Percentiles rank a stretch among this genome's conserved stretches.
Evolutionary conservation across 2,888 invertebrate genomes (phyloP).

Genomic region (Clistopyga incitator): DNA sequence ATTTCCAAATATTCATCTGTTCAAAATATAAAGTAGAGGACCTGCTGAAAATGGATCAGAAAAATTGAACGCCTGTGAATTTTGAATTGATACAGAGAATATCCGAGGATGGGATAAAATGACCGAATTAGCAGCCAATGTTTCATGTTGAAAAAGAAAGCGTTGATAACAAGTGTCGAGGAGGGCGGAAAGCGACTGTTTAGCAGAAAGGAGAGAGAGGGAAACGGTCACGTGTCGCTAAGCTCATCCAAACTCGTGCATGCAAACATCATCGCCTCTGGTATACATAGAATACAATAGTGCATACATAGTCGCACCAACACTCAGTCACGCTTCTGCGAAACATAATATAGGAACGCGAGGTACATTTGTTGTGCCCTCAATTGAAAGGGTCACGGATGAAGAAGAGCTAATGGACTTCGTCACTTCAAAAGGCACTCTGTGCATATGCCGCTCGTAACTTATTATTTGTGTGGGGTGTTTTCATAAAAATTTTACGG

Average conservation of each 20-base stretch:
- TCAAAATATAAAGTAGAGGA: too few species aligned
- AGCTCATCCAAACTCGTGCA: slow-evolving; percentile 23
- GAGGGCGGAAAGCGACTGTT: not conserved
- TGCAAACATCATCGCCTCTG: not conserved
- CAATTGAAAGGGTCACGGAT: slow-evolving; percentile 34
- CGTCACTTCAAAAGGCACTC: slow-evolving; percentile 25
- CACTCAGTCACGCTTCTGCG: not conserved
- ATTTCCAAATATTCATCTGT: not conserved
- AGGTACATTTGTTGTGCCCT: slow-evolving; percentile 18
- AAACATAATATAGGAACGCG: slow-evolving; percentile 8
- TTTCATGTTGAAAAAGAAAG: not conserved
- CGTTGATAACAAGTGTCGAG: slow-evolving; percentile 26
- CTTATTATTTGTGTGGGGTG: not conserved
- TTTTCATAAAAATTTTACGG: not conserved
- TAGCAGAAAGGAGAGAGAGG: not conserved
- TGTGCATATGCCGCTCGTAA: not conserved
- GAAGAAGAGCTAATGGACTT: slow-evolving; percentile 21
- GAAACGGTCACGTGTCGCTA: slow-evolving; percentile 25
- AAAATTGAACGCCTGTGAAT: too few species aligned
- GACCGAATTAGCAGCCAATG: too few species aligned
- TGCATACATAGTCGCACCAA: not conserved
- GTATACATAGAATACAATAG: not conserved
- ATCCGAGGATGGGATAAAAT: not conserved
- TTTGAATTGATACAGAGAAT: too few species aligned
- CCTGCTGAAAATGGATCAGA: too few species aligned